Evolutionary conservation across 2,797 vertebrate genomes (phyloP), one percentile per base, ranked within the genome.

Genomic region (Salarias fasciatus): DNA sequence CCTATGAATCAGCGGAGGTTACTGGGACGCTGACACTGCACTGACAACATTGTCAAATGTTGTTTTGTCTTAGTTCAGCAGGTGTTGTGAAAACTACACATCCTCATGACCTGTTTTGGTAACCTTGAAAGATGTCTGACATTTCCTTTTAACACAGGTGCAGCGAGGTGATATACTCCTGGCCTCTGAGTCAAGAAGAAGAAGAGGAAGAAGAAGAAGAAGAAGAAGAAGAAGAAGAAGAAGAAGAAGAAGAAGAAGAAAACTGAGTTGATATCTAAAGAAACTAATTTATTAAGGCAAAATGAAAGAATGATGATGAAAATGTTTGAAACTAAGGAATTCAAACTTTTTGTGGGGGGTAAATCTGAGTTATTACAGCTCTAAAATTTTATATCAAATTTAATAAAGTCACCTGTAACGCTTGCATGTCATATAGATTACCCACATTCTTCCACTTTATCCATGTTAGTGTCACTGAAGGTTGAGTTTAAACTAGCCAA

Each of bases 61-160:
- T 61, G 42, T 5, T 63, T 63, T 56, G 57, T 38, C 64, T 55
- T 13, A 7, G 53, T 63, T 59, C 31, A 53, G 54, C 57, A 78
- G 63, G 64, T 82, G 68, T 62, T 75, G 45, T 53, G 43, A 13
- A 3, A 53, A 68, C 35, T 6, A 51, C 51, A 71, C 59, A 46
- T 63, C 56, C 31, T 33, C 49, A 43, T 44, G 46, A 66, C 54
- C 69, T 83, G 80, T 83, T 87, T 77, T 67, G 43, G 7, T 80
- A 75, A 83, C 84, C 69, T 43, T 52, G 11, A 56, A 48, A 33
- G 42, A 61, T 48, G n/a, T 57, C 56, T 82, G 68, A 78, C 66
- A 51, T 67, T 58, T 69, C 42, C 53, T 50, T 15, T 12, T 11
- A 8, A 46, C 47, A 66, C 37, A 40, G 42, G 6, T 29, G 31